Percentiles rank a stretch among this genome's conserved stretches.
Evolutionary conservation across 2,888 invertebrate species (phyloP).

Genomic region (Polylopha cassiicola): DNA sequence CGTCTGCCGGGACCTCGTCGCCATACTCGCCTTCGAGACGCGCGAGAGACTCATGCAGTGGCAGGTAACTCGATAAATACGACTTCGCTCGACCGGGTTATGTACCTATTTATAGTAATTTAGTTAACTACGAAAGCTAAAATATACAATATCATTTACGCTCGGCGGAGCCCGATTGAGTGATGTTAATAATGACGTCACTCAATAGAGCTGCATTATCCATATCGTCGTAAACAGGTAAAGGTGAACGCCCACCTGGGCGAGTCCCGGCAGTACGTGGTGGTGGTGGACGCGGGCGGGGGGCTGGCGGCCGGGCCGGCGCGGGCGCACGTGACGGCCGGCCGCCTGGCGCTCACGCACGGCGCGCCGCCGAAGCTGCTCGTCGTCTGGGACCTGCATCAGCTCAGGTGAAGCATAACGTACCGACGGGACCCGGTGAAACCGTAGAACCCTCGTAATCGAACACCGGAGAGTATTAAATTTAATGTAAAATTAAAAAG

Average conservation of each 20-base stretch:
- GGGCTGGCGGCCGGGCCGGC: constrained; percentile 88
- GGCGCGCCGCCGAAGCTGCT: constrained; percentile 88
- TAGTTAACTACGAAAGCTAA: too few relatives aligned
- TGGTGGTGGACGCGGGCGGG: constrained; percentile 41
- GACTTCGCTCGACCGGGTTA: too few relatives aligned
- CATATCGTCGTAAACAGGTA: constrained; percentile 36
- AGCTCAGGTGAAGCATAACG: constrained; percentile 71
- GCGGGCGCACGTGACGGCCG: constrained; percentile 87
- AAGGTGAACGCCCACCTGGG: constrained; percentile 56
- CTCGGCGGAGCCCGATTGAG: too few relatives aligned
- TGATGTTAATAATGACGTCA: too few relatives aligned
- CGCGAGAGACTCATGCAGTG: constrained; percentile 92
- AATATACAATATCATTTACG: too few relatives aligned
- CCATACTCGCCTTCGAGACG: constrained; percentile 91
- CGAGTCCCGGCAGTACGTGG: constrained; percentile 51
- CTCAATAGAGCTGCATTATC: too few relatives aligned
- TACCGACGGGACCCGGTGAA: not conserved
- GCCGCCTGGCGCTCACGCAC: constrained; percentile 86
- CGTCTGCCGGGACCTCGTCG: constrained; percentile 89
- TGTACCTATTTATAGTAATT: too few relatives aligned
- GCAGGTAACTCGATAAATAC: constrained; percentile 73
- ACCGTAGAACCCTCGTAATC: not conserved
- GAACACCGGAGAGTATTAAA: too few relatives aligned
- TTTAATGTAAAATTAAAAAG: too few relatives aligned
- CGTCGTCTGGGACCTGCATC: constrained; percentile 82